Evolutionary conservation across 30 jellyfish, hydroid and myxozoan genomes (phyloP), one percentile per base, ranked within the genome.

Genomic region (Hydractinia echinata): DNA sequence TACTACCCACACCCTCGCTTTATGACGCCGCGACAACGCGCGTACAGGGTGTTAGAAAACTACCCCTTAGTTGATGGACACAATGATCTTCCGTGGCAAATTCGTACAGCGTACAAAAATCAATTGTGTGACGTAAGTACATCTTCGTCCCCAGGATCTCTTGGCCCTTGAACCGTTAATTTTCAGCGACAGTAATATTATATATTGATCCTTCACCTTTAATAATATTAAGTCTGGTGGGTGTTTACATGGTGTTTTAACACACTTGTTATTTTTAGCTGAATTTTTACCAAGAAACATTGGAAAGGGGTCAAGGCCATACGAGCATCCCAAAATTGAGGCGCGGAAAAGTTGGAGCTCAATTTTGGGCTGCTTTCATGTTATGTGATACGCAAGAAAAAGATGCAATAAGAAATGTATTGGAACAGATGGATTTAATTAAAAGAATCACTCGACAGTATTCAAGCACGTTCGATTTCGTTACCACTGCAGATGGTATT

Each of bases 331-430:
- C 81, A n/a, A 5, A 14, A 15, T 52, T 71, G 0, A 48, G 60
- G n/a, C 30, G 50, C 60, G 81, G 81, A 71, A 71, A 71, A 71
- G 81, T 71, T 71, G 81, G 81, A 7, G 81, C 60, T 8, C 81
- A 71, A 50, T 71, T 71, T 15, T 71, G 81, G 81, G 81, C 81
- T 71, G 44, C 81, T 8, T 71, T 19, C 5, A 52, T 58, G 50
- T n/a, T 30, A 14, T 71, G 81, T 50, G 9, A 71, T 19, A 71
- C 81, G 50, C 81, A 71, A 71, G 44, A 48, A 30, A 71, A 71
- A 52, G 60, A 30, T 71, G 55, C 81, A n/a, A 71, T 50, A 8
- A 54, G 81, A 19, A 58, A n/a, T 20, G 15, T 50, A 15, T 20
- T 71, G 81, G 81, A 71, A 58, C 81, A 71, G 52, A 71, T n/a